Percentiles rank a stretch among this genome's conserved stretches.
Conservation (phyloP, 1,140 invertebrate genomes). For the Caenorhabditis latens region DNA sequence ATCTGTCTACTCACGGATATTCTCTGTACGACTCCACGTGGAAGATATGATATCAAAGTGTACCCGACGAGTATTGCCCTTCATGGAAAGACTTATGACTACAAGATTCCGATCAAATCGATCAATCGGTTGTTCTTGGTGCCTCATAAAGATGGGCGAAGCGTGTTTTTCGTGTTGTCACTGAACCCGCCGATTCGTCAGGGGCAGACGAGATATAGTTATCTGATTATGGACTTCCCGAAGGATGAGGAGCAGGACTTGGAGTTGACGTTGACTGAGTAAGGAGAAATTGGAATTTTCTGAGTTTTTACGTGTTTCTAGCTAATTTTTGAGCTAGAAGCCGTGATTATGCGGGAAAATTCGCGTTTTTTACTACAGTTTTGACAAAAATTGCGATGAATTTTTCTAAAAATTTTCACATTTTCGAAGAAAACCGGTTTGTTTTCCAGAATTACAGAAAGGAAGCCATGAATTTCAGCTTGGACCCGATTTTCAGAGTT, state of each 20-base stretch:
- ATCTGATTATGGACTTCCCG: slow-evolving; percentile 92
- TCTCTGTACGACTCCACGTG: slow-evolving; percentile 95
- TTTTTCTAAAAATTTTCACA: too few relatives aligned
- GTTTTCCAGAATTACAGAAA: too few relatives aligned
- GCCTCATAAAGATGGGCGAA: slow-evolving; percentile 94
- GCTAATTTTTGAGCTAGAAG: background rate
- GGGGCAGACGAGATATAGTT: slow-evolving; percentile 95
- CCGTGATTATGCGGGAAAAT: background rate
- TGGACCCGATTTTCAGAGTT: too few relatives aligned
- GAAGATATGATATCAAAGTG: slow-evolving; percentile 99
- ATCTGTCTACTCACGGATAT: slow-evolving; percentile 96
- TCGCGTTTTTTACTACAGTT: too few relatives aligned
- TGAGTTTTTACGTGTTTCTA: background rate
- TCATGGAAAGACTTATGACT: slow-evolving; percentile 99
- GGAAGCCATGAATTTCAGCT: too few relatives aligned
- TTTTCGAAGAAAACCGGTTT: too few relatives aligned
- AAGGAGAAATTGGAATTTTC: slow-evolving; percentile 73
- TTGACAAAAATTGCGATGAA: too few relatives aligned
- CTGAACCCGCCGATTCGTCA: slow-evolving; percentile 99
- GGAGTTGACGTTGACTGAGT: slow-evolving; percentile 91
- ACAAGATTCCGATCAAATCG: slow-evolving; percentile 97
- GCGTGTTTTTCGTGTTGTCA: slow-evolving; percentile 98
- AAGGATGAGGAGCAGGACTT: slow-evolving; percentile 91
- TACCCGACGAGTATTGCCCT: slow-evolving; percentile 97
- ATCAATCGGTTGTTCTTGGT: slow-evolving; percentile 93